phyloP scores from a whole-genome alignment of 2,888 invertebrate genomes.

The Plebejus argus region DNA sequence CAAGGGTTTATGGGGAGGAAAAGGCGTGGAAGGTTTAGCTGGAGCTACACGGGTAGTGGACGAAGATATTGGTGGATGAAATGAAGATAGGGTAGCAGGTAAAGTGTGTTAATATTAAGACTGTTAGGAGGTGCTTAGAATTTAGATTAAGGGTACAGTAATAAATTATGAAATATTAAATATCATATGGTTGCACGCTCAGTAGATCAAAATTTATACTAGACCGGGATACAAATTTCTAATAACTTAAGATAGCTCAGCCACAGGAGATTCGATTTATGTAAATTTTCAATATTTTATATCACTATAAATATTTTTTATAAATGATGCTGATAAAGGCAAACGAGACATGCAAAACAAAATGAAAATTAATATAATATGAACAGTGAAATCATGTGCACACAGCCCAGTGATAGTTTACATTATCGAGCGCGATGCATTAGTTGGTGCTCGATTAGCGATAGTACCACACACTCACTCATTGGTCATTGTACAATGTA shows the following conservation, averaged over 20 bases:
- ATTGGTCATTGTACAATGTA: too few relatives aligned
- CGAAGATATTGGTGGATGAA: background rate
- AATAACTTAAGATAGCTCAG: too few relatives aligned
- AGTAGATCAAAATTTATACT: too few relatives aligned
- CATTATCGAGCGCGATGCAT: background rate
- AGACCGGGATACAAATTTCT: too few relatives aligned
- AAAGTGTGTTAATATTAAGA: background rate
- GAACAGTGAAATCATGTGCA: background rate
- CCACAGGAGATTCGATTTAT: too few relatives aligned
- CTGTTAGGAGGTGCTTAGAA: too few relatives aligned
- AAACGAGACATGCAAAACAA: background rate
- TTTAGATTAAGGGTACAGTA: too few relatives aligned
- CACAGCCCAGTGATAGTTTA: background rate
- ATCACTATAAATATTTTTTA: too few relatives aligned
- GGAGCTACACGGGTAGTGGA: background rate
- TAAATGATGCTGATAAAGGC: too few relatives aligned
- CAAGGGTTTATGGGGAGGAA: background rate
- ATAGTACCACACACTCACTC: background rate
- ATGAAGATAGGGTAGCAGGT: background rate
- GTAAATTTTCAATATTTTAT: too few relatives aligned
- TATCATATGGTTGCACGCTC: too few relatives aligned
- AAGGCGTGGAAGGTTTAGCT: background rate
- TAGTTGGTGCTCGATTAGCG: background rate
- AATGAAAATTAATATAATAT: background rate
- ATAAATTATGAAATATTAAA: too few relatives aligned